Percentiles rank a stretch among this genome's conserved stretches.
phyloP scores from a whole-genome alignment of 2,113 vertebrate species.

The Protobothrops flavoviridis region DNA sequence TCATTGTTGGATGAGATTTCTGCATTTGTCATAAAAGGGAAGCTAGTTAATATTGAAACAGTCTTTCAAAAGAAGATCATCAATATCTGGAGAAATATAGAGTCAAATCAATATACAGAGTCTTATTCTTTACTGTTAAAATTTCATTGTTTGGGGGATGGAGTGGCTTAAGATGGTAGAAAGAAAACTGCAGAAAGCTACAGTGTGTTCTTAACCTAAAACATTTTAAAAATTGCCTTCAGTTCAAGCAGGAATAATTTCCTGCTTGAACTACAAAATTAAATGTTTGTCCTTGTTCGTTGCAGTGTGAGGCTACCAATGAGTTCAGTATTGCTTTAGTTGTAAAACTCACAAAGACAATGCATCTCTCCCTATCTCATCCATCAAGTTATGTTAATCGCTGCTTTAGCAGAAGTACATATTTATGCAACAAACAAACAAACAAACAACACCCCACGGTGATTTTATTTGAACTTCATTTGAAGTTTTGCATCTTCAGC shows the following conservation, averaged over 20 bases:
- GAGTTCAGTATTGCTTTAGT: neutral
- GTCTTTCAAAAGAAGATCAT: neutral
- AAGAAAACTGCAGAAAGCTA: neutral
- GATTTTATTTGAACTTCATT: neutral
- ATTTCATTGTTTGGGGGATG: neutral
- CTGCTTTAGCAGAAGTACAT: neutral
- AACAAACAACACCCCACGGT: neutral
- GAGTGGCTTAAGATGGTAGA: neutral
- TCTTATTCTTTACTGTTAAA: neutral
- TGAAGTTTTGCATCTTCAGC: neutral
- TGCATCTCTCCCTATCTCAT: neutral
- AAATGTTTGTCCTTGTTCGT: neutral
- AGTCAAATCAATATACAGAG: neutral
- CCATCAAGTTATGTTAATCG: neutral
- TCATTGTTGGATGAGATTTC: neutral
- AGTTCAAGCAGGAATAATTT: neutral
- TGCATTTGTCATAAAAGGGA: neutral
- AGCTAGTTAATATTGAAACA: neutral
- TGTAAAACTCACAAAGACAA: neutral
- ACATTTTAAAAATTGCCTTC: neutral
- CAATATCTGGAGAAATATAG: neutral
- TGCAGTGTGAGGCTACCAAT: neutral
- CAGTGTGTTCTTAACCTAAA: neutral
- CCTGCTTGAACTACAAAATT: neutral
- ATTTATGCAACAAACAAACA: neutral